Evolutionary conservation across 1,140 invertebrate genomes (phyloP), one percentile per base, ranked within the genome.

Genomic region (Drosophila ficusphila): DNA sequence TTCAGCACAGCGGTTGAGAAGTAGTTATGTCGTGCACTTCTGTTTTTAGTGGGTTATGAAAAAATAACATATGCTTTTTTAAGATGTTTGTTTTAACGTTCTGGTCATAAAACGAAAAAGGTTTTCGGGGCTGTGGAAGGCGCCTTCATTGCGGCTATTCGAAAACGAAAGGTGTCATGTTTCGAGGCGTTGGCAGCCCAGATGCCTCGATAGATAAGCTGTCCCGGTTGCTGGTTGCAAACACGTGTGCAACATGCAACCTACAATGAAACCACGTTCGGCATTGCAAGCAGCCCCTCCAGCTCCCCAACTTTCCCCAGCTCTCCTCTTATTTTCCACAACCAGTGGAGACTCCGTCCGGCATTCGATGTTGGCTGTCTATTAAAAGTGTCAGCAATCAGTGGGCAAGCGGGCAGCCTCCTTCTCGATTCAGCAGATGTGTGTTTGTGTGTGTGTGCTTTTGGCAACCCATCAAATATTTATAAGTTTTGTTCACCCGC

Each of bases 161-260:
- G 51, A 49, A 79, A 79, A 85, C 76, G 75, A 72, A 77, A 86
- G 62, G 68, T 88, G 77, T 86, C 82, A 88, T 85, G 82, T 86
- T 83, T 33, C 36, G 72, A 72, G 79, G 76, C 76, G 56, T 27
- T 58, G 53, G 54, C 74, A 78, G 73, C 83, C 77, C 61, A 71
- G 82, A 88, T 88, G 77, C 82, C 82, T 89, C 70, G 67, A 88
- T 88, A 89, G 82, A 88, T 88, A 75, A 88, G 83, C 78, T 88
- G 70, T 76, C 61, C 74, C 38, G 56, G 61, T 53, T 74, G 42
- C 67, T 46, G 48, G 38, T 29, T n/a, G n/a, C 70, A 68, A 58
- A 68, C 64, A 76, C 36, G 38, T 41, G 33, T 68, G 53, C 58
- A 67, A 39, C 54, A 62, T 76, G 60, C 73, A 74, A 68, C 65